Conservation (phyloP, 2,888 invertebrate genomes). For the Sylvicola fuscatus region DNA sequence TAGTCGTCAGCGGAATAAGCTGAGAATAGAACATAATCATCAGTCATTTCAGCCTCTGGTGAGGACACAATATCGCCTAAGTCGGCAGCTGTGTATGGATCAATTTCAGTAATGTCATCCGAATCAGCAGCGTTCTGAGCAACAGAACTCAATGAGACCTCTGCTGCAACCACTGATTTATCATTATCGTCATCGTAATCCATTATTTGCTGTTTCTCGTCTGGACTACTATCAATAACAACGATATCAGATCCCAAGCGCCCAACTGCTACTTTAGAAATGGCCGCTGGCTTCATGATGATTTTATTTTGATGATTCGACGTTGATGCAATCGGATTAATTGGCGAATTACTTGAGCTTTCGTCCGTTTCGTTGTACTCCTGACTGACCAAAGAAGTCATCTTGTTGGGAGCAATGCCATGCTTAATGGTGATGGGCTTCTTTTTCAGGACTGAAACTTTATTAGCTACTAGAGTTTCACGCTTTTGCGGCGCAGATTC, state of each 20-base stretch:
- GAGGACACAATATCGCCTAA: slow-evolving; percentile 37
- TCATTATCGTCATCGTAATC: slow-evolving; percentile 38
- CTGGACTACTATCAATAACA: slow-evolving; percentile 19
- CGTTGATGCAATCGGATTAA: slow-evolving; percentile 25
- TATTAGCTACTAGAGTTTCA: slow-evolving; percentile 4
- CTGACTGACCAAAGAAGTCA: slow-evolving; percentile 30
- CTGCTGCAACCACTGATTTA: slow-evolving; percentile 32
- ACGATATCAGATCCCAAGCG: slow-evolving; percentile 10
- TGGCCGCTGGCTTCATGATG: too few species aligned
- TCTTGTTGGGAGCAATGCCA: slow-evolving; percentile 23
- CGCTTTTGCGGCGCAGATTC: neutral
- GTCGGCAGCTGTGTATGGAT: slow-evolving; percentile 29
- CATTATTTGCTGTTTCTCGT: slow-evolving; percentile 29
- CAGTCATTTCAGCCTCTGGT: slow-evolving; percentile 31
- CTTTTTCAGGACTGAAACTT: slow-evolving; percentile 23
- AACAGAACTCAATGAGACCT: slow-evolving; percentile 34
- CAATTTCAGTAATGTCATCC: slow-evolving; percentile 35
- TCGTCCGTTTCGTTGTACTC: slow-evolving; percentile 40
- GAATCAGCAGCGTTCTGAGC: slow-evolving; percentile 33
- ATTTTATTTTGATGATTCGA: neutral
- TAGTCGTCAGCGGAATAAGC: slow-evolving; percentile 38
- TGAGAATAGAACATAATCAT: slow-evolving; percentile 40
- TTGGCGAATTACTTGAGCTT: slow-evolving; percentile 33
- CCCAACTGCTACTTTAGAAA: too few species aligned
- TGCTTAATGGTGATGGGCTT: slow-evolving; percentile 23